Evolutionary conservation across 2,797 vertebrate species (phyloP).

Genomic region (Mycteria americana): DNA sequence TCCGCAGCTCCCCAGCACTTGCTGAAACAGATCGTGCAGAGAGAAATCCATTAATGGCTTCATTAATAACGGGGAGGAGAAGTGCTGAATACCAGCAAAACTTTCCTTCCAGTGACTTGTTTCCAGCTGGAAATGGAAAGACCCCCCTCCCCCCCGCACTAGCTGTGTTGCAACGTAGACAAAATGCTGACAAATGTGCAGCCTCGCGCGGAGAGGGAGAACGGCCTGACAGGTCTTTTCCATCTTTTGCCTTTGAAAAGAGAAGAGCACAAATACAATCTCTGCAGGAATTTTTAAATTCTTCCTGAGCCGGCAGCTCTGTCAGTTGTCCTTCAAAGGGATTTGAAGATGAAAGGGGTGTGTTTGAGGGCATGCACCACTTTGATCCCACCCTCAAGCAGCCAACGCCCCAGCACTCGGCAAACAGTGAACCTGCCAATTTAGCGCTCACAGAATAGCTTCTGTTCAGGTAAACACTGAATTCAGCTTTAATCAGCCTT

Average conservation of each 20-base stretch:
- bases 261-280: background rate
- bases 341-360: slow-evolving; percentile 36
- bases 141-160: background rate
- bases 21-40: background rate
- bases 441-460: background rate
- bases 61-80: background rate
- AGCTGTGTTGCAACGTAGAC: background rate
- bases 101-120: background rate
- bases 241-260: background rate
- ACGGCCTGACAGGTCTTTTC: background rate
- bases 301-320: background rate
- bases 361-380: slow-evolving; percentile 14
- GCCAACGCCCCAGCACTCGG: background rate
- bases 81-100: background rate
- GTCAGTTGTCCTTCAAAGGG: slow-evolving; percentile 26
- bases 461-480: background rate
- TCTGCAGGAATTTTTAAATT: background rate
- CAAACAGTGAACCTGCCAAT: slow-evolving; percentile 1
- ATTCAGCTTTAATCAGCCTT: slow-evolving; percentile 36
- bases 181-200: slow-evolving; percentile 16
- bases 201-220: background rate
- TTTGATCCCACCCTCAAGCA: slow-evolving; percentile 49
- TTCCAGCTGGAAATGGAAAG: background rate
- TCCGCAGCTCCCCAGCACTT: background rate
- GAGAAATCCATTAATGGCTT: background rate